Percentiles rank a stretch among this genome's conserved stretches.
These are phyloP conservation scores for Calosoma granatense DNA, from an alignment of 1,140 invertebrate genomes.

Conservation along the genomic window DNA sequence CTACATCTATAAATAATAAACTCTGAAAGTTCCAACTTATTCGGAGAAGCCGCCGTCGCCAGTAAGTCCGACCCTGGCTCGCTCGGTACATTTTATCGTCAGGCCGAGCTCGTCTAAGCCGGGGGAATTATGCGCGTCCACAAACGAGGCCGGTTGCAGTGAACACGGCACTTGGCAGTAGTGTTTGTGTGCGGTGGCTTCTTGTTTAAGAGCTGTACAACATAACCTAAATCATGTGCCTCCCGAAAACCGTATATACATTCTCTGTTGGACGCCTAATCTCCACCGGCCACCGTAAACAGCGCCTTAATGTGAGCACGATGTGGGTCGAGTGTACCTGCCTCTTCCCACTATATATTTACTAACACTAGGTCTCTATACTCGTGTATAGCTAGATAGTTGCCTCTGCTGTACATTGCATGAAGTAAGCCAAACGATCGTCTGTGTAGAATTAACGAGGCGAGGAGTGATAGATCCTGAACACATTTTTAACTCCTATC, in stretches of 20 bases:
- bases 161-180: background rate
- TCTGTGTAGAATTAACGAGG: too few species aligned
- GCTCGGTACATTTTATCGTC: background rate
- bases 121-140: background rate
- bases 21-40: too few species aligned
- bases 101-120: background rate
- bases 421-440: too few species aligned
- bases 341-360: too few species aligned
- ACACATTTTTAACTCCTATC: too few species aligned
- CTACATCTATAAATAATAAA: background rate
- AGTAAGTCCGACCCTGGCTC: background rate
- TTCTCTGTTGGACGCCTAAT: too few species aligned
- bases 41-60: too few species aligned
- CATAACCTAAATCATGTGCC: background rate
- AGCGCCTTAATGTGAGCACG: background rate
- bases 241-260: background rate
- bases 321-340: too few species aligned
- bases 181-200: background rate
- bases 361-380: too few species aligned
- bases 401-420: too few species aligned
- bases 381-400: too few species aligned
- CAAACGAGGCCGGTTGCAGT: background rate
- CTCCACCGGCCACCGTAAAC: background rate
- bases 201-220: background rate
- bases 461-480: too few species aligned